phyloP scores from a whole-genome alignment of 2,797 vertebrate species.

The Epinephelus awoara region DNA sequence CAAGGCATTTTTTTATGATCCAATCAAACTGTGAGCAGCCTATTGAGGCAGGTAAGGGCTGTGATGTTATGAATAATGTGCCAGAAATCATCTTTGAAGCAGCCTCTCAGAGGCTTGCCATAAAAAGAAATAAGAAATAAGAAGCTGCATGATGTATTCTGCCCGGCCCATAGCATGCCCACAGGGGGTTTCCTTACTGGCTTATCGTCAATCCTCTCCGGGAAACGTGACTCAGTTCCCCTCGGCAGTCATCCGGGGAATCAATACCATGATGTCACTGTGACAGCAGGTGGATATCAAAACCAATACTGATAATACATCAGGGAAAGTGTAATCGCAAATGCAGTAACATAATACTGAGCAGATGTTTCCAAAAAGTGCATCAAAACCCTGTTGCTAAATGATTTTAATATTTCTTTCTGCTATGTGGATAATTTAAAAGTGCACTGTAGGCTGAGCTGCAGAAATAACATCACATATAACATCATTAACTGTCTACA shows the following conservation, averaged over 20 bases:
- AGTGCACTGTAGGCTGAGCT: background rate
- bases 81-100: constrained; percentile 42
- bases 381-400: background rate
- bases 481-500: background rate
- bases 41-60: constrained; percentile 27
- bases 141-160: constrained; percentile 26
- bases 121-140: constrained; percentile 15
- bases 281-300: constrained; percentile 63
- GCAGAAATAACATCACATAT: constrained; percentile 6
- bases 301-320: constrained; percentile 56
- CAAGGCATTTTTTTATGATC: constrained; percentile 45
- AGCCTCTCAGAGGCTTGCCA: constrained; percentile 13
- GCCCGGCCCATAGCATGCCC: constrained; percentile 40
- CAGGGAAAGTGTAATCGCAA: constrained; percentile 39
- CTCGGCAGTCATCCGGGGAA: constrained; percentile 53
- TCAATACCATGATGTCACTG: constrained; percentile 76
- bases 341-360: constrained; percentile 47
- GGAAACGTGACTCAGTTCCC: constrained; percentile 77
- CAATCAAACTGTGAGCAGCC: constrained; percentile 42
- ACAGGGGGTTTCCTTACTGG: constrained; percentile 61
- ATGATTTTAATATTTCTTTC: background rate
- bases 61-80: constrained; percentile 31
- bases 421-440: background rate
- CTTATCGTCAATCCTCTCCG: constrained; percentile 54
- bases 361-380: constrained; percentile 14